Conservation (phyloP, 2,113 vertebrate species). For the Alethe castanea region DNA sequence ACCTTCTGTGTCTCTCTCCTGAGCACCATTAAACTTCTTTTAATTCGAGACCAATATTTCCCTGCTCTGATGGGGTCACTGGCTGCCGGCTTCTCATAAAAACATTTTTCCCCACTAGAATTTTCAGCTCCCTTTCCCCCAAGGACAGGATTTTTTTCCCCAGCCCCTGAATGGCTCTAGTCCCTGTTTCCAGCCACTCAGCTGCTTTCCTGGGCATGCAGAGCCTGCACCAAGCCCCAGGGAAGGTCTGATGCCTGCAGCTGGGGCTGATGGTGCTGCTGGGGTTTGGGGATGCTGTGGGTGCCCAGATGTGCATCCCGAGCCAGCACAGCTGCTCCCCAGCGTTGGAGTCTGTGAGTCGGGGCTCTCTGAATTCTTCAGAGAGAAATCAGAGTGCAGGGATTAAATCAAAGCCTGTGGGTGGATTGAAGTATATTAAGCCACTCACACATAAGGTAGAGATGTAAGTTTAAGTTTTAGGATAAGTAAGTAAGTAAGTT, state of each 20-base stretch:
- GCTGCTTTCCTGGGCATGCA: neutral
- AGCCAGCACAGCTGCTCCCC: neutral
- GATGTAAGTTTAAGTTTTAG: too few relatives aligned
- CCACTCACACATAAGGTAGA: too few relatives aligned
- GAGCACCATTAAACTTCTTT: neutral
- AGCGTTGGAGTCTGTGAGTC: too few relatives aligned
- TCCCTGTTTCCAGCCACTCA: accelerated
- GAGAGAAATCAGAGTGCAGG: too few relatives aligned
- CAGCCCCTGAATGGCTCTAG: neutral
- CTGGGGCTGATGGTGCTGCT: neutral
- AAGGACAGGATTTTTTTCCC: neutral
- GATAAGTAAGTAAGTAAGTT: too few relatives aligned
- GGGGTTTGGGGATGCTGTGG: neutral
- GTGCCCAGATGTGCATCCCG: neutral
- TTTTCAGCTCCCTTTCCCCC: neutral
- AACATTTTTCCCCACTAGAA: accelerated
- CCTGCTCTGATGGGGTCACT: neutral
- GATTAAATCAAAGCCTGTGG: too few relatives aligned
- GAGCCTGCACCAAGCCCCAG: neutral
- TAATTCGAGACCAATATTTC: neutral
- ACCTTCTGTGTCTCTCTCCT: neutral
- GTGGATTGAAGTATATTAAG: too few relatives aligned
- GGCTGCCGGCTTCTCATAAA: neutral
- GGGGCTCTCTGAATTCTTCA: too few relatives aligned
- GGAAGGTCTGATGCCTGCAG: neutral